Conservation (phyloP, 2,113 vertebrate species). For the Phalacrocorax carbo region DNA sequence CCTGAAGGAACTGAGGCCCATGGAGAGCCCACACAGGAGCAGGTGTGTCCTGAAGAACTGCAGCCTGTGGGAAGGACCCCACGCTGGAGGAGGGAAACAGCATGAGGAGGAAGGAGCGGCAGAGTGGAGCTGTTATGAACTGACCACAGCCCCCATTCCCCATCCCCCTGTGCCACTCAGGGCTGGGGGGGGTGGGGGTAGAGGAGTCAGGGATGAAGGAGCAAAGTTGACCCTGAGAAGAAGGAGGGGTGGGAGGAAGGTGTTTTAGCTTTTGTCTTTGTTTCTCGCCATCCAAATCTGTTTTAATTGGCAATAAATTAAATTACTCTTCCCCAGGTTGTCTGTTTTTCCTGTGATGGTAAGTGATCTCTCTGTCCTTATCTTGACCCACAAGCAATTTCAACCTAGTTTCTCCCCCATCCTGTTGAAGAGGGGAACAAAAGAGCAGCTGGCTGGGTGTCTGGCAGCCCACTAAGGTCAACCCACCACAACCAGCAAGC, state of each 20-base stretch:
- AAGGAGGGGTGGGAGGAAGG: neutral
- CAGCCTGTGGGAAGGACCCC: fast-evolving
- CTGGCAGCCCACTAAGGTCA: neutral
- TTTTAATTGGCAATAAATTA: neutral
- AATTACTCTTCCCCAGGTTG: neutral
- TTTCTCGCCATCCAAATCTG: neutral
- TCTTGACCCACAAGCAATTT: neutral
- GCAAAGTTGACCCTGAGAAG: neutral
- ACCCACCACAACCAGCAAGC: neutral
- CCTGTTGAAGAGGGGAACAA: neutral
- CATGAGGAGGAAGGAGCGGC: neutral
- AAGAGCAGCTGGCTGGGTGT: neutral
- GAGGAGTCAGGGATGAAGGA: neutral
- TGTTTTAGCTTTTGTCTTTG: neutral
- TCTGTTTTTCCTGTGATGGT: neutral
- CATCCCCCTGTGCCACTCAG: fast-evolving
- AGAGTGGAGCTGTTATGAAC: neutral
- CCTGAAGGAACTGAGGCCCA: neutral
- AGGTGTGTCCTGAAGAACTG: neutral
- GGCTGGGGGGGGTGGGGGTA: neutral
- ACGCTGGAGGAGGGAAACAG: neutral
- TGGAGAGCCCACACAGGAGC: neutral
- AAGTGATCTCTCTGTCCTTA: neutral
- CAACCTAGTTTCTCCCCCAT: neutral
- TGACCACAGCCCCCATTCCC: neutral